Base-by-base conservation (phyloP, 2,797 vertebrate species). In the Hipposideros larvatus region DNA sequence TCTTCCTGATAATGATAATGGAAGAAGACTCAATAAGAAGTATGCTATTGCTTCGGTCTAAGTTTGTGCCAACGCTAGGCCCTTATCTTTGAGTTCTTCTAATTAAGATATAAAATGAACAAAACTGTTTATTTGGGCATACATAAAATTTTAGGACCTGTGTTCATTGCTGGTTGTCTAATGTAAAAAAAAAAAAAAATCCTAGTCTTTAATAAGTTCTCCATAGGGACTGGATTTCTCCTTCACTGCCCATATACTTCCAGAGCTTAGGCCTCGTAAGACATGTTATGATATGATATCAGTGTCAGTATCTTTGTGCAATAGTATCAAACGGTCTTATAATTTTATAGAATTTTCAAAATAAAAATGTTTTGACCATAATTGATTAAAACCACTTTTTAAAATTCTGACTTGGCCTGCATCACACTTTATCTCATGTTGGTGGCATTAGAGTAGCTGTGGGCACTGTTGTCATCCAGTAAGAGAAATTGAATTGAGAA, bases 51-150 rank as follows among this genome's bases (percentile, higher is more conserved):
- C 19, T 66, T 79, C 53, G 85, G n/a, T 79, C 19, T 26, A 37
- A 24, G 13, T 74, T 1, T 59, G 9, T 90, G 41, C 7, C 28
- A 89, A n/a, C 6, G 41, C 2, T 63, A 46, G 22, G 1, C 2
- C 18, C 10, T 87, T 53, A 87, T 78, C 15, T 68, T 85, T 77
- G 34, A 88, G 26, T n/a, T 85, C 4, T 65, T 90, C 88, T 41
- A 73, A 63, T 89, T 87, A 82, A 80, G 78, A 85, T 16, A 68
- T 63, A 80, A 90, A 91, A 65, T 66, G 37, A 84, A 71, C 1
- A 66, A 78, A 77, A 90, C 3, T 96, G 14, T 37, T 92, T 61
- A 63, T 86, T 85, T 79, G 43, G 43, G 0, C 18, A 80, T 59
- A 19, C 70, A 51, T 66, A 68, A 28, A 55, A 63, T 79, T 86